Evolutionary conservation across 2,113 vertebrate species (phyloP), one percentile per base, ranked within the genome.

Genomic region (Spermophilus dauricus): DNA sequence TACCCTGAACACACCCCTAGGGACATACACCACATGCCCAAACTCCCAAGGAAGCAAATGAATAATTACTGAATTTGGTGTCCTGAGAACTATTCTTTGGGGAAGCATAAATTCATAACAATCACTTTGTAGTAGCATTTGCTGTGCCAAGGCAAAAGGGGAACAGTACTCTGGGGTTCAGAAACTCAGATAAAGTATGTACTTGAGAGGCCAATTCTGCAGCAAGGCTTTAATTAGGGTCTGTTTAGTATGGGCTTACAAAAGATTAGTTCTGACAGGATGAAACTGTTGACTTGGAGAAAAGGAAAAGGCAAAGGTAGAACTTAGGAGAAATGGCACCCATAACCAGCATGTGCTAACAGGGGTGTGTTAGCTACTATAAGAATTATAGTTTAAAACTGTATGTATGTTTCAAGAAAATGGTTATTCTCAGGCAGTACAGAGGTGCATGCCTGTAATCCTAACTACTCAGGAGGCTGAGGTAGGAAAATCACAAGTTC

Each of bases 41-140:
- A 86, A 94, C 45, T 85, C 92, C 88, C 87, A 94, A 77, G 37
- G 92, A 96, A 95, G 85, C 96, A 96, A 94, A 94, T 61, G 92
- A 93, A 63, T 83, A 96, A 97, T 97, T 96, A 97, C 1, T 83
- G 63, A 96, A 95, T 94, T 91, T 58, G 24, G 94, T 86, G 78
- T 58, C 97, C 91, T 80, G 95, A 97, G 96, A 95, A 95, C 91
- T 91, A 69, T 89, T 76, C 97, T 97, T 94, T 86, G 91, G 97
- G 97, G 94, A 95, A 95, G 61, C 61, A 96, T n/a, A 97, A 97
- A 97, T 95, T 97, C 90, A 11, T 81, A 91, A 89, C 76, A 90
- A 75, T 96, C 86, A 95, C 87, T 95, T 72, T 83, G 82, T 51
- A 72, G 30, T 7, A 91, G 92, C n/a, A 26, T 48, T 78, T 58